Conservation (phyloP, 2,888 invertebrate genomes). For the Yponomeuta cagnagella region DNA sequence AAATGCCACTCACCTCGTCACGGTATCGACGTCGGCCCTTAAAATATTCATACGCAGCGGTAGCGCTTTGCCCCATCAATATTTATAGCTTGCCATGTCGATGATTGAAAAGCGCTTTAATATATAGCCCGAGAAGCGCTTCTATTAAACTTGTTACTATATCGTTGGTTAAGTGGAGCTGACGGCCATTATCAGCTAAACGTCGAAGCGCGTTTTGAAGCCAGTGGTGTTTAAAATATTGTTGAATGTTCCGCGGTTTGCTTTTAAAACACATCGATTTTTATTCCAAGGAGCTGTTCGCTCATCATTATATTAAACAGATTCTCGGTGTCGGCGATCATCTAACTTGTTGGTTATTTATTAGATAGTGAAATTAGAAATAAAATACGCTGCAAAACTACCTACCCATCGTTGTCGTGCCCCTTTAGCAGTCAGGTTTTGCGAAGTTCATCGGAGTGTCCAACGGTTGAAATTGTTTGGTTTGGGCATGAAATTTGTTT, state of each 20-base stretch:
- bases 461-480: conserved; percentile 12
- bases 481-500: conserved; percentile 21
- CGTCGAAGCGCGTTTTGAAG: conserved; percentile 7
- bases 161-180: not conserved
- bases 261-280: not conserved
- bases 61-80: conserved; percentile 47
- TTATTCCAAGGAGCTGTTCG: not conserved
- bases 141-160: conserved; percentile 2
- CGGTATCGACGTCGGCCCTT: conserved; percentile 42
- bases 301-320: conserved; percentile 1
- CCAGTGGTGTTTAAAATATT: not conserved
- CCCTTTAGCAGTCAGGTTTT: conserved; percentile 13
- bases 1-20: conserved; percentile 35
- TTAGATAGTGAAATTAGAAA: not conserved
- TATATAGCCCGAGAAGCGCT: conserved; percentile 38
- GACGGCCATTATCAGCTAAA: conserved; percentile 12
- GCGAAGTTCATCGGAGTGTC: not conserved
- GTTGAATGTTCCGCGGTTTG: not conserved
- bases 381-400: not conserved
- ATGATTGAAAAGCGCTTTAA: conserved; percentile 25
- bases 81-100: conserved; percentile 46
- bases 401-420: not conserved
- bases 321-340: not conserved
- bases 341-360: not conserved
- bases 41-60: conserved; percentile 53